These are phyloP conservation scores for Drosophila neocordata DNA, from an alignment of 1,140 invertebrate species.

Conservation along the genomic window DNA sequence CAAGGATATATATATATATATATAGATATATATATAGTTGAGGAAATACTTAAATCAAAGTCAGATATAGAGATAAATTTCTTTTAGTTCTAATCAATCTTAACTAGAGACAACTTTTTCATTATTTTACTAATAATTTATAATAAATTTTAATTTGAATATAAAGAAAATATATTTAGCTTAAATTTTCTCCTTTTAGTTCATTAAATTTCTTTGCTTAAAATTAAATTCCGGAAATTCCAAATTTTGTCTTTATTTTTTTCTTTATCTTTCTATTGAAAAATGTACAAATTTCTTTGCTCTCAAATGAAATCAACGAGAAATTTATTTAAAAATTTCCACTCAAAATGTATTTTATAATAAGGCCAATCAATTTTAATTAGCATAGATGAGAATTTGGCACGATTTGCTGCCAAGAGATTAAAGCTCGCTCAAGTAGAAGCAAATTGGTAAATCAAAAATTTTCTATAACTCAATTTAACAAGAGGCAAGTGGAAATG, in stretches of 20 bases:
- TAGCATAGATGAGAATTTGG: constrained; percentile 6
- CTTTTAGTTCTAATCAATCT: too few species aligned
- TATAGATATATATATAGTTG: too few species aligned
- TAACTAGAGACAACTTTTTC: too few species aligned
- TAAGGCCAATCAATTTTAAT: constrained; percentile 8
- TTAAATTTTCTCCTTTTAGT: neutral
- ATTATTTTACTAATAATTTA: too few species aligned
- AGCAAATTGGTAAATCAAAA: constrained; percentile 27
- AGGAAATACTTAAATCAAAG: too few species aligned
- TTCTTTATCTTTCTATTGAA: neutral
- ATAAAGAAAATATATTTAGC: too few species aligned
- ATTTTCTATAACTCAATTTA: constrained; percentile 34
- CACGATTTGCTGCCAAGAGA: constrained; percentile 6
- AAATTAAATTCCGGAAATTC: neutral
- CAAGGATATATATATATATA: too few species aligned
- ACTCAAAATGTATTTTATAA: constrained; percentile 13
- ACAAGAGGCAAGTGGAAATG: constrained; percentile 9
- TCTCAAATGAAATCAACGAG: neutral
- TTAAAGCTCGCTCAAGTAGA: constrained; percentile 33
- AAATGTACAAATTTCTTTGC: neutral
- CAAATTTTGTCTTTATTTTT: neutral
- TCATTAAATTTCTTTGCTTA: constrained; percentile 3
- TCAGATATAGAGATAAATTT: too few species aligned
- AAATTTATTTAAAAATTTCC: constrained; percentile 8
- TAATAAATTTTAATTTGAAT: too few species aligned